Evolutionary conservation across 2,113 vertebrate species (phyloP).

Genomic region (Menura novaehollandiae): DNA sequence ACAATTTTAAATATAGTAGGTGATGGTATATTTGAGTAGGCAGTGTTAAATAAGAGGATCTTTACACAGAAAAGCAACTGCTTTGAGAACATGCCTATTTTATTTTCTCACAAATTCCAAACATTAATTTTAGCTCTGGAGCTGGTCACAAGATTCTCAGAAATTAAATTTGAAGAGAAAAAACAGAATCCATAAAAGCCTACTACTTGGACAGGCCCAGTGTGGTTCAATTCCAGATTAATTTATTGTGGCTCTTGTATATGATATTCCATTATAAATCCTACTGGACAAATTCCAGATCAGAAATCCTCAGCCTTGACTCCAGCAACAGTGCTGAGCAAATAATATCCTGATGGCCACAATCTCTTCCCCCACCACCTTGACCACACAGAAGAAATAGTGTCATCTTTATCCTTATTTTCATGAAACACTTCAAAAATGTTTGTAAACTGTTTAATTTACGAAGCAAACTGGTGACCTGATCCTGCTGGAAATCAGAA

Average conservation of each 20-base stretch:
- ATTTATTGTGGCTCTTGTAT: not conserved
- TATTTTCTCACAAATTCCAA: not conserved
- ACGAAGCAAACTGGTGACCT: not conserved
- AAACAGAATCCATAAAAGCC: not conserved
- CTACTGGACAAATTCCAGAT: not conserved
- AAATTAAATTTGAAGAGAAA: not conserved
- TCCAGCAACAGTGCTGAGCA: not conserved
- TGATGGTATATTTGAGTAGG: not conserved
- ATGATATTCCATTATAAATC: not conserved
- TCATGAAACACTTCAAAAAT: not conserved
- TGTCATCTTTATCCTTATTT: not conserved
- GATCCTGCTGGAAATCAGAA: not conserved
- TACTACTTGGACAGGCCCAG: not conserved
- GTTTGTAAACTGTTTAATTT: not conserved
- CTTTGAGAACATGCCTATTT: not conserved
- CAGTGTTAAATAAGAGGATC: not conserved
- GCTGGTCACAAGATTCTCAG: not conserved
- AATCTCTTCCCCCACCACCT: not conserved
- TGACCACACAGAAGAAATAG: not conserved
- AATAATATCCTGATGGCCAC: not conserved
- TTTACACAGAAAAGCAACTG: not conserved
- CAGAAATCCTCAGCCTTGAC: not conserved
- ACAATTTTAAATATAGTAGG: not conserved
- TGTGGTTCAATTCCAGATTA: not conserved
- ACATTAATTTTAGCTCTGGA: not conserved